Evolutionary conservation across 1,140 invertebrate genomes (phyloP), one percentile per base, ranked within the genome.

Genomic region (Brachionus sp.): DNA sequence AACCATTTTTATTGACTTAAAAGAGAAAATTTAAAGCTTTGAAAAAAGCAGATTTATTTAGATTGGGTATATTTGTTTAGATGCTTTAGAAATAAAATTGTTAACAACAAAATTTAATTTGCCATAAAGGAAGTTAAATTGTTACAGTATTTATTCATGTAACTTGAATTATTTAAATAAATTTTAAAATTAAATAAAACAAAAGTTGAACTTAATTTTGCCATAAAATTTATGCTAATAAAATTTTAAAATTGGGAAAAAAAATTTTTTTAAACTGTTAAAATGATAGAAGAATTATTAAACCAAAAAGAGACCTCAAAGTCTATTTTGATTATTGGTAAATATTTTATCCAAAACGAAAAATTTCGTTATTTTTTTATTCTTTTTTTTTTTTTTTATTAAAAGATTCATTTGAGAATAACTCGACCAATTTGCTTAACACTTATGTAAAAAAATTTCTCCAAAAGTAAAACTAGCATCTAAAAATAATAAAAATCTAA

Each of bases 251-350:
- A 70, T 37, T 37, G 66, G 19, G 33, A 39, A 70, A 70, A 70
- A 70, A 70, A 37, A 13, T 6, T 16, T 6, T 29, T 64, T n/a
- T n/a, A n/a, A 25, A 64, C 0, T 12, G 37, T 16, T 37, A 37
- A 78, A 78, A 78, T 78, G 75, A 78, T 78, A 23, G 75, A 78
- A 62, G 46, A 78, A 6, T 46, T 78, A 10, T 33, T 78, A 50
- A 78, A 33, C 10, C 46, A 62, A 53, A 62, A 78, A 57, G 46
- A 78, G 16, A 16, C 39, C 12, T 57, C 75, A 9, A 78, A 78
- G 29, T 78, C 75, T n/a, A 78, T 78, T 16, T 37, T 78, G 25
- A 78, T 78, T 19, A 62, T 62, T 16, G 75, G 75, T 78, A 29
- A n/a, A 12, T 78, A 0, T 53, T 57, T 10, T 2, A 2, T 35